Percentiles rank a stretch among this genome's conserved stretches.
phyloP scores from a whole-genome alignment of 2,888 invertebrate genomes.

The Geophilus truncorum region DNA sequence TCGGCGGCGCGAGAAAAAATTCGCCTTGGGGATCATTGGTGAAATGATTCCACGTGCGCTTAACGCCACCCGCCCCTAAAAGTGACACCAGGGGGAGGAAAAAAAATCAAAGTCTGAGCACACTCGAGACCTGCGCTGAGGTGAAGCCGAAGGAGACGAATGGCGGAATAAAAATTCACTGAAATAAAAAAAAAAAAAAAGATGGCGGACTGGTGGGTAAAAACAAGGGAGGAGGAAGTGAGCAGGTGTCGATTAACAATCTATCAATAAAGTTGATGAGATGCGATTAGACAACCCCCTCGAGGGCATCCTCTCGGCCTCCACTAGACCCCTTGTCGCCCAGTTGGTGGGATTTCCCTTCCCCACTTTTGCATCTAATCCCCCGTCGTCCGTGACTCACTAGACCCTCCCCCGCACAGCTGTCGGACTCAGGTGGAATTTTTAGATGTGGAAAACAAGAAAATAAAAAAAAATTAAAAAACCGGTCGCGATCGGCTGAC shows the following conservation, averaged over 20 bases:
- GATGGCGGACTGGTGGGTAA: neutral
- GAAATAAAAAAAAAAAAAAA: neutral
- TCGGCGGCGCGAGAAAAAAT: neutral
- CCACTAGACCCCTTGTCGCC: neutral
- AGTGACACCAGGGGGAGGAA: neutral
- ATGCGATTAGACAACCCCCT: conserved; percentile 28
- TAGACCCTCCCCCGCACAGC: neutral
- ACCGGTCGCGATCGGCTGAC: neutral
- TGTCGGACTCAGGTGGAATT: neutral
- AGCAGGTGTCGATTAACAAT: conserved; percentile 29
- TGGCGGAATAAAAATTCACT: neutral
- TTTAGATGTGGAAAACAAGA: neutral
- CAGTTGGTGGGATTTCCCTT: conserved; percentile 19
- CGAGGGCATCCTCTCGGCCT: neutral
- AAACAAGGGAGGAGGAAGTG: neutral
- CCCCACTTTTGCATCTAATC: neutral
- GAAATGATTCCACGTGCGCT: neutral
- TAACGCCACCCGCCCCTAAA: neutral
- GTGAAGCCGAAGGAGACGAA: neutral
- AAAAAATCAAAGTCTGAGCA: neutral
- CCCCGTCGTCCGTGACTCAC: neutral
- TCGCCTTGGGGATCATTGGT: neutral
- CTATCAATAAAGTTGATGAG: conserved; percentile 27
- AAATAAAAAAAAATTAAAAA: neutral
- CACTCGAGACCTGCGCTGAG: neutral